Evolutionary conservation across 2,113 vertebrate species (phyloP), one percentile per base, ranked within the genome.

Genomic region (Lota lota): DNA sequence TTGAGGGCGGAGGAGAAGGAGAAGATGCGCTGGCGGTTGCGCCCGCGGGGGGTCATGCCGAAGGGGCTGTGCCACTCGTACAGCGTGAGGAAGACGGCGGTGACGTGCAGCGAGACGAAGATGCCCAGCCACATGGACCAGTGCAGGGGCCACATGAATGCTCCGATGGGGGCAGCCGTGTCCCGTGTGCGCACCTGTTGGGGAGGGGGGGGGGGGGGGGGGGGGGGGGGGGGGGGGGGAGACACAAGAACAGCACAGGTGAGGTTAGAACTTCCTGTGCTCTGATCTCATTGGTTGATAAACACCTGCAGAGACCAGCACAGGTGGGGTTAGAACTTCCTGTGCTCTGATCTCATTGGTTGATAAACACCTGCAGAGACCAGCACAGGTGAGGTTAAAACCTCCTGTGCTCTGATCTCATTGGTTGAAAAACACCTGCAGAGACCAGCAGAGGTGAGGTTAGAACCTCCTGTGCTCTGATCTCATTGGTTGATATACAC

Each of bases 61-160:
- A 94, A 98, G 1, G 95, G 96, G 84, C 95, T 98, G 74, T 95
- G 94, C 96, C 96, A 98, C 83, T 98, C 95, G 0, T 95, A 98
- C 0, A 98, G 90, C 0, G 96, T 98, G 79, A 98, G 95, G 85
- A 98, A 96, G 66, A 98, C 92, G 0, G 95, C 95, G 0, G 93
- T 97, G 68, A 93, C 88, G 85, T 98, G 96, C 68, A 98, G 92
- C 0, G 95, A 94, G 1, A 95, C 85, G 0, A 97, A 98, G 79
- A 98, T 89, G 10, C 96, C 95, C 87, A 98, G 88, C 96, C 96
- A 97, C 95, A 95, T 96, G 68, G 95, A 92, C 96, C 96, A 98
- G 88, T 97, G 96, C 76, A 98, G 78, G 0, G 96, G 96, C 96
- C 96, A 96, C 94, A 94, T 95, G 89, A 98, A 98, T 66, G 95